Evolutionary conservation across 2,113 vertebrate species (phyloP).

Genomic region (Puntigrus tetrazona): DNA sequence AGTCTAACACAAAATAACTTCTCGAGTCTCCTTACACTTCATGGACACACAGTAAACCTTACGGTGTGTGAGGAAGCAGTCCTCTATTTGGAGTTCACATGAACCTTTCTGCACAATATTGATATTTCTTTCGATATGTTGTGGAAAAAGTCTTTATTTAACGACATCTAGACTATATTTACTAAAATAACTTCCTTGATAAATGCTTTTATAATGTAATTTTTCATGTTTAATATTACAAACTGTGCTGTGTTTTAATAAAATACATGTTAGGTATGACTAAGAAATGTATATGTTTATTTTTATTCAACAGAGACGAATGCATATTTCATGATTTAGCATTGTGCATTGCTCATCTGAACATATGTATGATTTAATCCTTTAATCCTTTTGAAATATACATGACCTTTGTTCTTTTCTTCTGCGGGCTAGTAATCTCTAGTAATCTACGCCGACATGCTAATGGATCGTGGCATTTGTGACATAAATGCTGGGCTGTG

Average conservation of each 20-base stretch:
- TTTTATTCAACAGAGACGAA: not conserved
- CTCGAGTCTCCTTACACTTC: not conserved
- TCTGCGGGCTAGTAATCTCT: not conserved
- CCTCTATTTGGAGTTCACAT: not conserved
- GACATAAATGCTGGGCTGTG: not conserved
- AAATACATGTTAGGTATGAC: not conserved
- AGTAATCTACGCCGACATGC: not conserved
- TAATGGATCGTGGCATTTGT: not conserved
- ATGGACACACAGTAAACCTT: not conserved
- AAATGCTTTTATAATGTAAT: not conserved
- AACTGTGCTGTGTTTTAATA: not conserved
- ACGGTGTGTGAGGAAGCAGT: not conserved
- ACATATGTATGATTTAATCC: not conserved
- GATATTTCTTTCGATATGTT: not conserved
- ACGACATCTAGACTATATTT: not conserved
- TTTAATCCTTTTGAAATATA: not conserved
- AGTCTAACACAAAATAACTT: not conserved
- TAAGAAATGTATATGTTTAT: not conserved
- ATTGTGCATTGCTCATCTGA: not conserved
- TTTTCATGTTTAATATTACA: not conserved
- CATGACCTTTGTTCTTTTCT: not conserved
- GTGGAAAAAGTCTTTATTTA: not conserved
- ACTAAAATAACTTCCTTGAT: not conserved
- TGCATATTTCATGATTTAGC: not conserved
- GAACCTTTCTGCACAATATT: not conserved